Evolutionary conservation across 2,113 vertebrate genomes (phyloP), one percentile per base, ranked within the genome.

Genomic region (Cochlearius cochlearius): DNA sequence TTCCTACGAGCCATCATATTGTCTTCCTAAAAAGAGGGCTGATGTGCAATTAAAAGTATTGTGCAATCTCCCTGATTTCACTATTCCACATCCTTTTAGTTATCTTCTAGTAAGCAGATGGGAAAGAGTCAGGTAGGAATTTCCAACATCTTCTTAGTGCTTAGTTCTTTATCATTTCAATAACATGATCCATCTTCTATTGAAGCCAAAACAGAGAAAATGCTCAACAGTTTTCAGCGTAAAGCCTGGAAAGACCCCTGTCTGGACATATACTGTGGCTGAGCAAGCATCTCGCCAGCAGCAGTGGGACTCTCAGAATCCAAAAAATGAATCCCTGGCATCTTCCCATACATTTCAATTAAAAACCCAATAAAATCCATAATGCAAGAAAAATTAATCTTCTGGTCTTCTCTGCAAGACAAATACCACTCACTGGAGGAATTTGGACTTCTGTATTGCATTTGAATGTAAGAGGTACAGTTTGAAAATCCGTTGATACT

Each of bases 201-300:
- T 63, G 52, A 89, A 80, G 9, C 2, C 5, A 59, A 71, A 76
- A 6, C 11, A 53, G 58, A 63, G 21, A 52, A 77, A 78, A 63
- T 13, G 1, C 19, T 7, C 18, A 59, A 14, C 2, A 32, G 5
- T 72, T 92, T 81, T 41, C 36, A 85, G 16, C 13, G 6, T 34
- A 36, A 86, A 60, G 8, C 14, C 5, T 77, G 18, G 38, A 53
- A 83, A 63, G 15, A 4, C 19, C 0, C 3, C 7, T 0, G 0
- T 39, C 9, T 64, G 17, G 41, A 68, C 4, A 4, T 29, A 10
- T 1, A 15, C 2, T 49, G 45, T 64, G 7, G 16, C 17, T 60
- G 5, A 66, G 22, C 14, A 74, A 81, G 2, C 26, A 56, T 52
- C 18, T 88, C 3, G 1, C 6, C 19, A 80, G 38, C 7, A 43